Evolutionary conservation across 2,888 invertebrate species (phyloP).

Genomic region (Autographa gamma): DNA sequence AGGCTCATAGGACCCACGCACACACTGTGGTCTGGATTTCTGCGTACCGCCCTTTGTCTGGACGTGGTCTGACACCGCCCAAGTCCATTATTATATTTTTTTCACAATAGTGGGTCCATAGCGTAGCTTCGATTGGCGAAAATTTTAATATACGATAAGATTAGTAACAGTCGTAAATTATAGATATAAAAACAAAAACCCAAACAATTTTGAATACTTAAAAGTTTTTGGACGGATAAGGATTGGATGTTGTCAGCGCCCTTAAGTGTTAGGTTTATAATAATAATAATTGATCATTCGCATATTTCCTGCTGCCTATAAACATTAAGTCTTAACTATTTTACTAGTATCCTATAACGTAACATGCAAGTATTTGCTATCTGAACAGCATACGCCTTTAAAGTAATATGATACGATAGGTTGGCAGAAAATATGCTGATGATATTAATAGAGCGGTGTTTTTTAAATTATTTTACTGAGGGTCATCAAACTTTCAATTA

Average conservation of each 20-base stretch:
- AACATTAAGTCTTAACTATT: neutral
- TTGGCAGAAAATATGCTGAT: neutral
- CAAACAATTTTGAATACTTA: neutral
- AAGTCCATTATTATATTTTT: neutral
- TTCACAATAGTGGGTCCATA: neutral
- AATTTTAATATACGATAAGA: neutral
- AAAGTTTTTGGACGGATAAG: neutral
- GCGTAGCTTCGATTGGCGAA: neutral
- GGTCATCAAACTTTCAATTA: too few species aligned
- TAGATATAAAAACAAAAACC: neutral
- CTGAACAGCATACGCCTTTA: neutral
- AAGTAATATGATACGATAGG: neutral
- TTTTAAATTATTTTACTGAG: neutral
- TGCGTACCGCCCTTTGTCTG: neutral
- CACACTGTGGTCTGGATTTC: conserved; percentile 4
- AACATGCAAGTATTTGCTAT: neutral
- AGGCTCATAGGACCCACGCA: neutral
- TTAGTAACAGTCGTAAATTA: neutral
- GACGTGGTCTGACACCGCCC: neutral
- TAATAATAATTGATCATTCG: neutral
- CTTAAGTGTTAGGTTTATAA: neutral
- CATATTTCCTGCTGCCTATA: neutral
- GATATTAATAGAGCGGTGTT: neutral
- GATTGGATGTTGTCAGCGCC: conserved; percentile 4
- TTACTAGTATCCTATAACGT: neutral